A percentile compares a stretch with the other conserved stretches of the same genome.
phyloP scores from a whole-genome alignment of 2,797 vertebrate genomes.

The Pipistrellus pipistrellus region DNA sequence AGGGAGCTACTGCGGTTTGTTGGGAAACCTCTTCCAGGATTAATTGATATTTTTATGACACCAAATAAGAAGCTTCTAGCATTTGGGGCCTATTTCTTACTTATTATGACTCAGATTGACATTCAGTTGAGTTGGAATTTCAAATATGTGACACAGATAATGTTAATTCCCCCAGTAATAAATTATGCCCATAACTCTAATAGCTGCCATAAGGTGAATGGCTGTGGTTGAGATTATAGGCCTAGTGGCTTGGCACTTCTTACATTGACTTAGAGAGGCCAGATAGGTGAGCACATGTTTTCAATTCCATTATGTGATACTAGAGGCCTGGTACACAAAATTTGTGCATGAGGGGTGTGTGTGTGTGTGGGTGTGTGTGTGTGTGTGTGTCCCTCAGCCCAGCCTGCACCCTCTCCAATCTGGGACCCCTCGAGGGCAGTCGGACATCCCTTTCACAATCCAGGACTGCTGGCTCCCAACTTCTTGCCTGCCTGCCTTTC shows the following conservation, averaged over 20 bases:
- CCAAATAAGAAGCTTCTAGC: conserved; percentile 52
- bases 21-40: conserved; percentile 33
- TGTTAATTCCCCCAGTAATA: conserved; percentile 50
- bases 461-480: no score
- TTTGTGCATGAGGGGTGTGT: no score
- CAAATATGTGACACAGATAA: conserved; percentile 11
- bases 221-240: conserved; percentile 44
- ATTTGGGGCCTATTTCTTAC: conserved; percentile 63
- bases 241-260: conserved; percentile 27
- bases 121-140: conserved; percentile 61
- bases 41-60: conserved; percentile 57
- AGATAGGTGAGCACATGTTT: neutral
- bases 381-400: no score
- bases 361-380: no score
- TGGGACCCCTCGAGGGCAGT: no score
- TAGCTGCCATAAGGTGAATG: conserved; percentile 28
- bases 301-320: conserved; percentile 38
- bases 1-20: conserved; percentile 34
- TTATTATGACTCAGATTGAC: conserved; percentile 43
- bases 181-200: conserved; percentile 47
- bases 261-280: neutral
- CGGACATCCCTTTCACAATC: no score
- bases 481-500: no score
- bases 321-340: no score
- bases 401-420: no score